phyloP scores from a whole-genome alignment of 92 coral and sea anemone species.

The Bergia sp. region DNA sequence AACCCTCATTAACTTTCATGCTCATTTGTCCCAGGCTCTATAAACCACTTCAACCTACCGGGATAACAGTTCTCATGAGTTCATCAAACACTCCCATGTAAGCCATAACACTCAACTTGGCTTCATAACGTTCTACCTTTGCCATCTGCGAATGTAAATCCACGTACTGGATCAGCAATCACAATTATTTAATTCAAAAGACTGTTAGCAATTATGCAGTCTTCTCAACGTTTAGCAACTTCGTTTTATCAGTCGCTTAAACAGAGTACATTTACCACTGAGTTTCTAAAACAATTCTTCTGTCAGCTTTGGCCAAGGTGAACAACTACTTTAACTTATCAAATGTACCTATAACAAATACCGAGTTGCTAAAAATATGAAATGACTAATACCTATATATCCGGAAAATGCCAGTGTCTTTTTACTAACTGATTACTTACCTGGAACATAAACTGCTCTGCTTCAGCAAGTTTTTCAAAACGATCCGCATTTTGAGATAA shows the following conservation, averaged over 20 bases:
- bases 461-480: slow-evolving; percentile 80
- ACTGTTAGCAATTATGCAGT: neutral
- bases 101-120: slow-evolving; percentile 92
- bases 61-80: slow-evolving; percentile 85
- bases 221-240: too few relatives aligned
- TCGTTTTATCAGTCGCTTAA: neutral
- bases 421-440: slow-evolving; percentile 34
- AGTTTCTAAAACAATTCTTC: neutral
- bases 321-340: neutral
- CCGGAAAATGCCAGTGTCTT: too few relatives aligned
- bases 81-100: slow-evolving; percentile 96
- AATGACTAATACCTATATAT: too few relatives aligned
- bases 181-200: neutral
- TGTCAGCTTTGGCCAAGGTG: neutral
- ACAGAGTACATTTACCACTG: too few relatives aligned
- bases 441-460: slow-evolving; percentile 93
- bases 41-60: slow-evolving; percentile 57
- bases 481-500: slow-evolving; percentile 79
- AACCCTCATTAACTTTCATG: neutral
- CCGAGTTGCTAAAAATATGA: neutral
- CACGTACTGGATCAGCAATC: neutral
- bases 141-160: slow-evolving; percentile 69
- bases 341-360: too few relatives aligned
- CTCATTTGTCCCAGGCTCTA: neutral
- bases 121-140: slow-evolving; percentile 89